Evolutionary conservation across 2,888 invertebrate genomes (phyloP).

Genomic region (Conus canariensis): DNA sequence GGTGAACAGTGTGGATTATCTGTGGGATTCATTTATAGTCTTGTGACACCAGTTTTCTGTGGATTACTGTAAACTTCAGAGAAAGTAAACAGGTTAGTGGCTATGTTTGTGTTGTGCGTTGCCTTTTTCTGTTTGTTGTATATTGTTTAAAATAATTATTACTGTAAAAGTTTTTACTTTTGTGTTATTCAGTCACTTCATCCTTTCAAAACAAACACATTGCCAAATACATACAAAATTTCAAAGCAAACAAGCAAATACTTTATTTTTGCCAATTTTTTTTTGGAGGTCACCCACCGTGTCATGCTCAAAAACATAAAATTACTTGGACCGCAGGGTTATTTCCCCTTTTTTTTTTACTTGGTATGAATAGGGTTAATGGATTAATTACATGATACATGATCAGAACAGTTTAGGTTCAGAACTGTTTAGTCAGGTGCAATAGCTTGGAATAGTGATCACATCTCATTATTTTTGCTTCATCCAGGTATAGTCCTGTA

Average conservation of each 20-base stretch:
- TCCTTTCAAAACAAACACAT: background rate
- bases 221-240: background rate
- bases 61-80: background rate
- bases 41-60: background rate
- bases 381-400: too few relatives aligned
- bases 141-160: background rate
- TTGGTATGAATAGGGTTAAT: background rate
- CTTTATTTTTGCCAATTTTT: background rate
- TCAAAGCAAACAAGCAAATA: background rate
- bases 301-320: background rate
- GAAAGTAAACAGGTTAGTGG: background rate
- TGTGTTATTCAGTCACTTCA: background rate
- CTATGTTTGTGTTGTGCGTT: background rate
- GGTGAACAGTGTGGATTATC: too few relatives aligned
- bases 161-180: background rate
- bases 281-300: background rate
- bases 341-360: background rate
- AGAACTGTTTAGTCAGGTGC: too few relatives aligned
- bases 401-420: too few relatives aligned
- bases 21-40: too few relatives aligned
- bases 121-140: background rate
- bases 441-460: too few relatives aligned
- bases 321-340: background rate
- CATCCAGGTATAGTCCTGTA: too few relatives aligned
- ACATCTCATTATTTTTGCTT: too few relatives aligned